Evolutionary conservation across 2,797 vertebrate species (phyloP).

Genomic region (Loris lydekkerianus): DNA sequence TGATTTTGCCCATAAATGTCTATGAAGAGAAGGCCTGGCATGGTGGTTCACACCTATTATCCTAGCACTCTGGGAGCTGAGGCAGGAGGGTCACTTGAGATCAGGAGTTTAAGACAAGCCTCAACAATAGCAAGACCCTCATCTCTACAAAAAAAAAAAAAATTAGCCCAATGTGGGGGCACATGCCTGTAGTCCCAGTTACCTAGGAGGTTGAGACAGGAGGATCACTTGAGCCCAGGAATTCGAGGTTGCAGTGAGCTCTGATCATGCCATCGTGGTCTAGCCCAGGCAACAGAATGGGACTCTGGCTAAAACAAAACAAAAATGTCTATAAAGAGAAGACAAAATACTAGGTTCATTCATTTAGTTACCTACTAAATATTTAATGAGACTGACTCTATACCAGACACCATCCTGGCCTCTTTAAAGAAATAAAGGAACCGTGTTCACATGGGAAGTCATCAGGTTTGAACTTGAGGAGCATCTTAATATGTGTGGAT

Average conservation of each 20-base stretch:
- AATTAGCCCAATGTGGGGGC: neutral
- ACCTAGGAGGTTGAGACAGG: neutral
- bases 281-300: neutral
- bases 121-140: neutral
- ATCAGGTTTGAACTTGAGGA: neutral
- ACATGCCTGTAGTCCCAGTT: neutral
- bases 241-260: neutral
- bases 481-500: neutral
- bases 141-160: neutral
- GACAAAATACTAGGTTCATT: neutral
- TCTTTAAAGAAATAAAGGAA: conserved; percentile 19
- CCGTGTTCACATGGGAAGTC: neutral
- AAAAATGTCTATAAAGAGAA: conserved; percentile 30
- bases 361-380: neutral
- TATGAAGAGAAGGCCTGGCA: neutral
- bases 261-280: neutral
- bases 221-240: neutral
- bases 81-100: neutral
- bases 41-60: neutral
- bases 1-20: neutral
- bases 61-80: neutral
- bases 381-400: neutral
- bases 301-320: neutral
- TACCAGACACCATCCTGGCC: neutral
- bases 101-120: neutral